Evolutionary conservation across 2,113 vertebrate genomes (phyloP).

Genomic region (Otocyon megalotis): DNA sequence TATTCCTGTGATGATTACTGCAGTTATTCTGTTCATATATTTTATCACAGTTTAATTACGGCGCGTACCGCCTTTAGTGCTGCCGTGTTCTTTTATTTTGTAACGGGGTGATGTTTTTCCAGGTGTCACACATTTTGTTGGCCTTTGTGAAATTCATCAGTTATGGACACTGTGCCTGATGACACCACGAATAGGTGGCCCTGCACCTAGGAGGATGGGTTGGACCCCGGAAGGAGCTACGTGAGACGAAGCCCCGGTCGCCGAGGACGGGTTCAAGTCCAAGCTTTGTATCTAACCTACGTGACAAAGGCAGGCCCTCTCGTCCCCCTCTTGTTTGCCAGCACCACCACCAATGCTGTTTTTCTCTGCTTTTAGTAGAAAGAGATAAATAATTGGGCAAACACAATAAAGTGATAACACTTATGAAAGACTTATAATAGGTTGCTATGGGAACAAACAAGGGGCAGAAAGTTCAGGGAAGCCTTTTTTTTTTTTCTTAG

Average conservation of each 20-base stretch:
- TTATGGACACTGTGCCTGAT: neutral
- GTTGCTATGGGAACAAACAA: conserved; percentile 61
- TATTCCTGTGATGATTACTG: conserved; percentile 1
- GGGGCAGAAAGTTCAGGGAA: conserved; percentile 39
- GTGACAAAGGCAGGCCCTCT: neutral
- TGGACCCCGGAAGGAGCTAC: neutral
- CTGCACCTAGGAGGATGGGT: neutral
- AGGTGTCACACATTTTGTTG: neutral
- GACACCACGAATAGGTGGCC: too few species aligned
- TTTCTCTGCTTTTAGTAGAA: conserved; percentile 32
- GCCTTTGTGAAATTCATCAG: neutral
- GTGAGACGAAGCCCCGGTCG: neutral
- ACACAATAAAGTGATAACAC: conserved; percentile 10
- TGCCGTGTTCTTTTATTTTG: neutral
- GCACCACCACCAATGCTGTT: neutral
- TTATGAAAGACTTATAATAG: conserved; percentile 10
- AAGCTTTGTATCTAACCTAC: neutral
- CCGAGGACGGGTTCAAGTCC: neutral
- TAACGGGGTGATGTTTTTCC: neutral
- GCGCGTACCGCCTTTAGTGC: neutral
- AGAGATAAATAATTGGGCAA: conserved; percentile 34
- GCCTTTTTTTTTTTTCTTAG: neutral
- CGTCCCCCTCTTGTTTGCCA: neutral
- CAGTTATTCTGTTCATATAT: neutral
- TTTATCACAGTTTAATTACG: neutral